These are phyloP conservation scores for Catharus fuscescens DNA, from an alignment of 2,113 vertebrate genomes.

Conservation along the genomic window DNA sequence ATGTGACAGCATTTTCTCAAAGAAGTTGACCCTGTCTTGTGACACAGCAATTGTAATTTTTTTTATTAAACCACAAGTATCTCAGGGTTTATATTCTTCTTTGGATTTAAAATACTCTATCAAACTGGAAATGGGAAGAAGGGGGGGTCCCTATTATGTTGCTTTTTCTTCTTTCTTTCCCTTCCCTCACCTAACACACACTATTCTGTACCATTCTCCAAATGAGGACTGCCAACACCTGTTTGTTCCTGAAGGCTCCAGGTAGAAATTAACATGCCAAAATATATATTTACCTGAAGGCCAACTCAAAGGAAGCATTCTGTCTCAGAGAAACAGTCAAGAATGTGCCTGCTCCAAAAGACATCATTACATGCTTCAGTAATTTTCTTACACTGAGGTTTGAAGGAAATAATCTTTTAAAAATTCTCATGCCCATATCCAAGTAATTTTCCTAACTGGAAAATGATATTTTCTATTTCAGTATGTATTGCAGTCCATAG, in stretches of 20 bases:
- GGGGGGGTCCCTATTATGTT: accelerated
- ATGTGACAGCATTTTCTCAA: background rate
- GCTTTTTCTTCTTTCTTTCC: background rate
- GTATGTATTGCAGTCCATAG: background rate
- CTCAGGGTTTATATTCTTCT: background rate
- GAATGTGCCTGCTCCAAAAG: background rate
- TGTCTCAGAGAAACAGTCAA: background rate
- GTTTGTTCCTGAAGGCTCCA: background rate
- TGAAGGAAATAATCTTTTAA: background rate
- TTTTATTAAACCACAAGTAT: background rate
- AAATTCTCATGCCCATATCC: background rate
- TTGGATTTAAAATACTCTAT: background rate
- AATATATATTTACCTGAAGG: background rate
- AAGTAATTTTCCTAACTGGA: background rate
- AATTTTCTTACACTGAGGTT: background rate
- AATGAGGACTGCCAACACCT: accelerated
- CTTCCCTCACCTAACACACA: background rate
- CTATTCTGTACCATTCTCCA: background rate
- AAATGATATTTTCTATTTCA: background rate
- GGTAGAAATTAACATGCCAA: background rate
- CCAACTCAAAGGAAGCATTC: background rate
- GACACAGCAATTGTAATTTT: background rate
- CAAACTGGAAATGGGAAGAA: background rate
- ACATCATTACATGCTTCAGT: background rate
- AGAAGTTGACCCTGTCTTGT: background rate